These are phyloP conservation scores for Orchestia grillus DNA, from an alignment of 1,140 invertebrate genomes.

Conservation along the genomic window DNA sequence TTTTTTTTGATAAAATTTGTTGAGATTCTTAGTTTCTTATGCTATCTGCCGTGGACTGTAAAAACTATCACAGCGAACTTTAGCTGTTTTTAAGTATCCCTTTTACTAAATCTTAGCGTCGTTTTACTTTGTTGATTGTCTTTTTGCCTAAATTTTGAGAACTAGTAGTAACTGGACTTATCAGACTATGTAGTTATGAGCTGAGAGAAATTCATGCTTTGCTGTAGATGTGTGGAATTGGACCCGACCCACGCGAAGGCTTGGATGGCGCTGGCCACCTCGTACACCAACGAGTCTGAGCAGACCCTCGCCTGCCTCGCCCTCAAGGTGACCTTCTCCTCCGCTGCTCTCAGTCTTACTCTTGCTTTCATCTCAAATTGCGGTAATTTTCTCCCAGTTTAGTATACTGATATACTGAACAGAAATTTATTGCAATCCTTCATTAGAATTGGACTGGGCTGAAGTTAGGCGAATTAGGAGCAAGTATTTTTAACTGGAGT, in stretches of 20 bases:
- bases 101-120: no score
- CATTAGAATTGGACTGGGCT: not conserved
- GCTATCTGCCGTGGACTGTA: no score
- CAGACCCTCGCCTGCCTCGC: slow-evolving; percentile 75
- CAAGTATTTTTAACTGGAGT: not conserved
- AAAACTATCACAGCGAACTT: no score
- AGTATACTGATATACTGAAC: not conserved
- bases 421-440: not conserved
- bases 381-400: not conserved
- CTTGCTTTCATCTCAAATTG: not conserved
- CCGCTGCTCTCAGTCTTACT: not conserved
- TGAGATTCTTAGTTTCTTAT: no score
- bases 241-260: slow-evolving; percentile 86
- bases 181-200: not conserved
- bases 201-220: slow-evolving; percentile 65
- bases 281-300: slow-evolving; percentile 92
- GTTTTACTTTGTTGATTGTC: no score
- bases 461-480: not conserved
- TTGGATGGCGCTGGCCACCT: slow-evolving; percentile 90
- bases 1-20: no score
- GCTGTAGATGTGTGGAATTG: slow-evolving; percentile 87
- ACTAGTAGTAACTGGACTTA: no score
- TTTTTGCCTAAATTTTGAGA: no score
- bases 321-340: slow-evolving; percentile 71
- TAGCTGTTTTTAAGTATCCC: no score